A percentile compares a stretch with the other conserved stretches of the same genome.
Conservation (phyloP, 2,888 invertebrate genomes). For the Hartigia nigra region DNA sequence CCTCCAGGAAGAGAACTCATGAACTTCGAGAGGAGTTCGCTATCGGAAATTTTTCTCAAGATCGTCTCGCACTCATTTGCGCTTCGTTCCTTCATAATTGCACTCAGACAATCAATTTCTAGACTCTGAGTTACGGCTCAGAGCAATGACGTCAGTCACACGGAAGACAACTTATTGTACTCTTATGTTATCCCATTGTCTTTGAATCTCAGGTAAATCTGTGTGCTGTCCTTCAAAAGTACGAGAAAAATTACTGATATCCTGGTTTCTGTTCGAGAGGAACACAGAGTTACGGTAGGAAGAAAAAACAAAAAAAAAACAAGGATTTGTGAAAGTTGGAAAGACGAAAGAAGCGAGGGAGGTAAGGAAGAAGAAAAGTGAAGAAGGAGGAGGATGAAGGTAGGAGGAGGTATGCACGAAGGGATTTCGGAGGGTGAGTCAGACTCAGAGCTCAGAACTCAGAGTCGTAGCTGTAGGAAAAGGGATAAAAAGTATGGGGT, state of each 20-base stretch:
- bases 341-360: slow-evolving; percentile 22
- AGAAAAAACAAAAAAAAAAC: slow-evolving; percentile 17
- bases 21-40: background rate
- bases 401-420: slow-evolving; percentile 36
- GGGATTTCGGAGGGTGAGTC: slow-evolving; percentile 30
- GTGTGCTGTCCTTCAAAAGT: background rate
- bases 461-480: slow-evolving; percentile 46
- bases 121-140: background rate
- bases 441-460: background rate
- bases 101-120: background rate
- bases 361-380: slow-evolving; percentile 13
- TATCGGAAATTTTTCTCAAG: background rate
- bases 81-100: background rate
- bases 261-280: background rate
- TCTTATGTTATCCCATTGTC: background rate
- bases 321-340: slow-evolving; percentile 16
- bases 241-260: slow-evolving; percentile 13
- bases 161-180: background rate
- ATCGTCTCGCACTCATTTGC: background rate
- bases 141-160: background rate
- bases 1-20: background rate
- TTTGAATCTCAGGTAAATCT: background rate
- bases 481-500: slow-evolving; percentile 65
- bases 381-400: slow-evolving; percentile 24
- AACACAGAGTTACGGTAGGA: slow-evolving; percentile 7